phyloP scores from a whole-genome alignment of 2,113 vertebrate species.

The Buteo buteo region DNA sequence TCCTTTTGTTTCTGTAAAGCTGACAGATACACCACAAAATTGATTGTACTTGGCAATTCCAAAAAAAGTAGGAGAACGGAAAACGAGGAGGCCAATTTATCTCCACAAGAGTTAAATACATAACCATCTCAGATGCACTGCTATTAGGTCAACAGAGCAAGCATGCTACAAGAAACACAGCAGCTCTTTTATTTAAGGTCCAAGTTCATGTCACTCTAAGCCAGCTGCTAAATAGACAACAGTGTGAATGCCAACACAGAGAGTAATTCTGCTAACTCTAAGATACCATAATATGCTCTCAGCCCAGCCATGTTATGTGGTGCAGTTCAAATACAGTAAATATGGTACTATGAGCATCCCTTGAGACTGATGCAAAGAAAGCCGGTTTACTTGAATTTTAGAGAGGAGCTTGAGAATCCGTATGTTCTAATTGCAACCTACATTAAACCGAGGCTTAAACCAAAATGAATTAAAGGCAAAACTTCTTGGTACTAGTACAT shows the following conservation, averaged over 20 bases:
- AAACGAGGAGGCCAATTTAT: not conserved
- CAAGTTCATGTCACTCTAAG: not conserved
- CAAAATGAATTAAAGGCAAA: not conserved
- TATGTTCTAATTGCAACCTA: not conserved
- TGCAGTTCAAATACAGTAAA: not conserved
- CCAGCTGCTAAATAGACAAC: not conserved
- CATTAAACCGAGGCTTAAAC: not conserved
- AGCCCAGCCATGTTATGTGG: not conserved
- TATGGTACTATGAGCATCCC: not conserved
- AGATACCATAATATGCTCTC: not conserved
- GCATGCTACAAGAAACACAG: not conserved
- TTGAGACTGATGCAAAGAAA: not conserved
- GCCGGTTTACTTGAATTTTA: not conserved
- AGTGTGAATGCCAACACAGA: not conserved
- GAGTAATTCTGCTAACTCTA: not conserved
- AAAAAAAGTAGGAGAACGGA: not conserved
- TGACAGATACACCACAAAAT: not conserved
- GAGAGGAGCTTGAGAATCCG: not conserved
- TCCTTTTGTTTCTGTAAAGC: not conserved
- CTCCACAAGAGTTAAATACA: not conserved
- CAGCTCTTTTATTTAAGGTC: not conserved
- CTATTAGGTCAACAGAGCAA: not conserved
- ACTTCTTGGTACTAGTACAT: not conserved
- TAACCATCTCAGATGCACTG: not conserved
- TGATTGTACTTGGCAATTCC: not conserved